Conservation (phyloP, 2,113 vertebrate species). For the Probosciger aterrimus region DNA sequence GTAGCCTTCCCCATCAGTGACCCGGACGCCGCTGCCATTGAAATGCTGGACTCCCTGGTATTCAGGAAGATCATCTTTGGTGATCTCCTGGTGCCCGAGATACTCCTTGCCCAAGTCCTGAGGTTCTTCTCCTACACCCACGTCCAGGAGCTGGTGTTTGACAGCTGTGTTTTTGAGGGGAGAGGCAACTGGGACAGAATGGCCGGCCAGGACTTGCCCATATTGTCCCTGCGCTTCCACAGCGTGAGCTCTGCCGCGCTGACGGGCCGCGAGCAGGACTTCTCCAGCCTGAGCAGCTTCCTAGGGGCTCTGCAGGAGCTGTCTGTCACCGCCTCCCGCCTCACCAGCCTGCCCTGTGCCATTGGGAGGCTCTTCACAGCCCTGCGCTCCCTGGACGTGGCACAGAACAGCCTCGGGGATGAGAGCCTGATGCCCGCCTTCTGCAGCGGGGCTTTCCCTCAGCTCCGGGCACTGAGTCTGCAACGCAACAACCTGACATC, state of each 20-base stretch:
- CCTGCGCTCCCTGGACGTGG: slow-evolving; percentile 63
- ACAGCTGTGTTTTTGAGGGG: slow-evolving; percentile 46
- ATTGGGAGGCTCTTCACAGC: neutral
- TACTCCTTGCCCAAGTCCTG: slow-evolving; percentile 43
- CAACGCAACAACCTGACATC: slow-evolving; percentile 41
- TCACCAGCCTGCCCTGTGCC: slow-evolving; percentile 58
- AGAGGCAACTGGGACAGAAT: neutral
- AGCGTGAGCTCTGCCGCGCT: neutral
- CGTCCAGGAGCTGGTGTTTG: slow-evolving; percentile 60
- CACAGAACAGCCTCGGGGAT: slow-evolving; percentile 61
- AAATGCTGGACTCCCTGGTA: neutral
- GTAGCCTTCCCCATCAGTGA: neutral
- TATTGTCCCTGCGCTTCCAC: slow-evolving; percentile 59
- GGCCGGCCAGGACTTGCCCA: neutral
- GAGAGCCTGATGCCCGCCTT: neutral
- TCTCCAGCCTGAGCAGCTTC: slow-evolving; percentile 49
- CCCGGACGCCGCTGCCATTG: fast-evolving
- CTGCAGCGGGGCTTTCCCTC: slow-evolving; percentile 66
- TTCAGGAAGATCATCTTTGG: slow-evolving; percentile 56
- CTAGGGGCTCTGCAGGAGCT: slow-evolving; percentile 60
- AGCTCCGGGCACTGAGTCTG: slow-evolving; percentile 58
- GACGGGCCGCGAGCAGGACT: neutral
- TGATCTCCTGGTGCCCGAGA: slow-evolving; percentile 46
- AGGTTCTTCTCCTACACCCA: slow-evolving; percentile 52
- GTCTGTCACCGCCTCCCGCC: neutral